Base-by-base conservation (phyloP, 2,797 vertebrate species). In the Gorsachius magnificus region DNA sequence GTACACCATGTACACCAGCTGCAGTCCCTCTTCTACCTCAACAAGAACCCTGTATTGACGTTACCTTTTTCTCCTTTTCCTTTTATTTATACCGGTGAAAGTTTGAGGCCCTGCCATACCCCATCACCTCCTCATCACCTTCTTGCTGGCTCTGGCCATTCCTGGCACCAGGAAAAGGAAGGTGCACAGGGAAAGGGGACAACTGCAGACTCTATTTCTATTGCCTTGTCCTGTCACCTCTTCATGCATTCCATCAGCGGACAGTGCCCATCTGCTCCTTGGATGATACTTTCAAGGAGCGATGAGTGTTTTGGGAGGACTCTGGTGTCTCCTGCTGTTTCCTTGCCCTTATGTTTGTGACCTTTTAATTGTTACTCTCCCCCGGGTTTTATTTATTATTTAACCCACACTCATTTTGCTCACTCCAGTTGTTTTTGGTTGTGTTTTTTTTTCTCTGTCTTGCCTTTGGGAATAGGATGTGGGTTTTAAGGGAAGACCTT, bases 91-190 rank as follows among this genome's bases (percentile, higher is more conserved):
- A 33, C 6, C 36, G 57, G 5, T 31, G 43, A 74, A 74, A 16
- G 6, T 10, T 46, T 58, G 56, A 77, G 36, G 31, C 4, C 7
- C 2, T 0, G 0, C 9, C 50, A 48, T 43, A 8, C 4, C 17
- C 13, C 20, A 8, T 5, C 5, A 63, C 13, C 9, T 77, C 29
- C 8, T 61, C 16, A 38, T 43, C 36, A 51, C 13, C 6, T 33
- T 90, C 6, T 11, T 80, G 22, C 1, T 60, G 46, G 33, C 6
- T 4, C 18, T 71, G 24, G 12, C 41, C 41, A 16, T 61, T 69
- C 19, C 46, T 77, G 20, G 13, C 7, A 69, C 9, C 17, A 46
- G 38, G 83, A 66, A 58, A 81, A 70, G 6, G 2, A 75, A 76
- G 16, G 5, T 51, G 16, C 13, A 22, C 1, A 2, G 25, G 11